phyloP scores from a whole-genome alignment of 2,797 vertebrate species.

The Menidia menidia region DNA sequence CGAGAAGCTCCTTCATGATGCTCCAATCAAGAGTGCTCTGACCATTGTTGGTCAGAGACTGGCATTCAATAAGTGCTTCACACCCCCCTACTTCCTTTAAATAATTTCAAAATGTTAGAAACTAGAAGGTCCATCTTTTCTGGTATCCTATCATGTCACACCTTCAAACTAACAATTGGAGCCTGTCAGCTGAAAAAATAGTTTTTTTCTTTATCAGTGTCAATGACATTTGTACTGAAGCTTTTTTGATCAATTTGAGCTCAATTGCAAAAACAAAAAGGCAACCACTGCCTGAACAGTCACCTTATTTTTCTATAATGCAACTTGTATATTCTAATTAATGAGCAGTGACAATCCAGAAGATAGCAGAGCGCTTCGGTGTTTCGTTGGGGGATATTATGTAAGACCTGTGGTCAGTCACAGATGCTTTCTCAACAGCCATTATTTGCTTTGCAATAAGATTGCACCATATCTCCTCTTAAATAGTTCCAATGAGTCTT shows the following conservation, averaged over 20 bases:
- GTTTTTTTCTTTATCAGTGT: not conserved
- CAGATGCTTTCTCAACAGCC: constrained; percentile 47
- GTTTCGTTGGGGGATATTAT: constrained; percentile 38
- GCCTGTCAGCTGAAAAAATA: not conserved
- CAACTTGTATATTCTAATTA: constrained; percentile 18
- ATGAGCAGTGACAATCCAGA: constrained; percentile 11
- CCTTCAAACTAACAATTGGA: not conserved
- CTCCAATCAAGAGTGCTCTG: not conserved
- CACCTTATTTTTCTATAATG: not conserved
- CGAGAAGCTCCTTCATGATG: not conserved
- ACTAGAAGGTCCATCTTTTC: not conserved
- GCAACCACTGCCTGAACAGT: not conserved
- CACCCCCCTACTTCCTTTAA: not conserved
- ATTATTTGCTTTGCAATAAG: constrained; percentile 44
- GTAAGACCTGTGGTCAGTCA: constrained; percentile 57
- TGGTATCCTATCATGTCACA: not conserved
- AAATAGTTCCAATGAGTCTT: constrained; percentile 57
- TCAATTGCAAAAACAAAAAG: not conserved
- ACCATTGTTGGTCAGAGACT: not conserved
- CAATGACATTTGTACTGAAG: not conserved
- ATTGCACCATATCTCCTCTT: constrained; percentile 42
- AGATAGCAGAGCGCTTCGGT: constrained; percentile 18
- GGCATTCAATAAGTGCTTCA: not conserved
- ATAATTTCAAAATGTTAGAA: not conserved
- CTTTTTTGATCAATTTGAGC: not conserved